Conservation (phyloP, 2,888 invertebrate species). For the Chesias legatella region DNA sequence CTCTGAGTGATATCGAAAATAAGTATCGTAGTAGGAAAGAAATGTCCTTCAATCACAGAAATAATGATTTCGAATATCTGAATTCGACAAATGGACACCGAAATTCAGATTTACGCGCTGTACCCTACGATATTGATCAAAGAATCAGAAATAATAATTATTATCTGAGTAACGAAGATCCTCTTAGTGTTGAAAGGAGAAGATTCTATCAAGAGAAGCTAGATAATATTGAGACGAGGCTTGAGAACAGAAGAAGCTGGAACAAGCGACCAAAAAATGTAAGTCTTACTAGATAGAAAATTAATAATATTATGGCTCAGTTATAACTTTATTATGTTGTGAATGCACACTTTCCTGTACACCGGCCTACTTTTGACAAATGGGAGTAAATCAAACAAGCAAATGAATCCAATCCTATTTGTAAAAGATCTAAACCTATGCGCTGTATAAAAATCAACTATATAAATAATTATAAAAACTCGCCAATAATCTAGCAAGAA, state of each 20-base stretch:
- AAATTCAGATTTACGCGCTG: background rate
- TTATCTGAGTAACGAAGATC: conserved; percentile 19
- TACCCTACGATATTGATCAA: conserved; percentile 12
- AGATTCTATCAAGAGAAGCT: conserved; percentile 59
- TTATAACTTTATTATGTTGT: too few relatives aligned
- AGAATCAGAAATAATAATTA: conserved; percentile 19
- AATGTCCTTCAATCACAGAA: background rate
- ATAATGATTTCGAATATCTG: too few relatives aligned
- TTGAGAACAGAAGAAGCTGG: conserved; percentile 26
- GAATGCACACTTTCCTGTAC: too few relatives aligned
- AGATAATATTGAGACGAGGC: conserved; percentile 45
- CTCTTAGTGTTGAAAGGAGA: conserved; percentile 41
- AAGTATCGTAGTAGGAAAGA: background rate
- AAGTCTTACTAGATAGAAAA: conserved; percentile 17
- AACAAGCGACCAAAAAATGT: conserved; percentile 34
- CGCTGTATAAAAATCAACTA: too few relatives aligned
- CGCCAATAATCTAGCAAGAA: too few relatives aligned
- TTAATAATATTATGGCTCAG: too few relatives aligned
- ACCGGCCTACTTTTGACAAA: too few relatives aligned
- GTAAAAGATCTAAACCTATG: too few relatives aligned
- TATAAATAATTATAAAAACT: too few relatives aligned
- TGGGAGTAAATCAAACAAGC: too few relatives aligned
- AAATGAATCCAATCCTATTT: too few relatives aligned
- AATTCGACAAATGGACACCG: too few relatives aligned
- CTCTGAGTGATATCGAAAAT: conserved; percentile 5